phyloP scores from a whole-genome alignment of 2,888 invertebrate species.

The Lucinisca nassula region DNA sequence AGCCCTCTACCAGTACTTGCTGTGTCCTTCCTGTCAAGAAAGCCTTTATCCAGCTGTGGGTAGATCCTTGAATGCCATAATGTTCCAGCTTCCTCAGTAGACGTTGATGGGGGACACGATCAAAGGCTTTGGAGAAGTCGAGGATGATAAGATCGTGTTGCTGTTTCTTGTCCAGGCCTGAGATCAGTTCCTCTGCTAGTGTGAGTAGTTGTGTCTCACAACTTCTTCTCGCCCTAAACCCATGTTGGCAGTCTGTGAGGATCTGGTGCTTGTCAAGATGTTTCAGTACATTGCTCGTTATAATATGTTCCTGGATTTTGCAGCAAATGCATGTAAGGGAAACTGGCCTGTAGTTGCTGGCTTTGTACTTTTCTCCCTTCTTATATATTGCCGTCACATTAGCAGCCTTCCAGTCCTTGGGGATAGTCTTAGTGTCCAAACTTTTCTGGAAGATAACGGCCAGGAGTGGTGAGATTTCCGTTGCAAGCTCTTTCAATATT shows the following conservation, averaged over 20 bases:
- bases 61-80: neutral
- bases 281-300: neutral
- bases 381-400: neutral
- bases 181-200: neutral
- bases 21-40: neutral
- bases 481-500: neutral
- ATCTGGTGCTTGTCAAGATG: neutral
- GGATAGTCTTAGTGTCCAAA: neutral
- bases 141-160: neutral
- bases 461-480: neutral
- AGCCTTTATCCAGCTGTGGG: neutral
- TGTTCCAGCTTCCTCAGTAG: neutral
- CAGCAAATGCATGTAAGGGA: neutral
- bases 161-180: neutral
- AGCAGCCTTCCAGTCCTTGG: neutral
- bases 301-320: neutral
- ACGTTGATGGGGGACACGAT: neutral
- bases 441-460: neutral
- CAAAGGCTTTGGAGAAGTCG: slow-evolving; percentile 5
- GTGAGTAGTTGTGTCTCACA: slow-evolving; percentile 2
- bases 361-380: neutral
- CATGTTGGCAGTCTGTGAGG: slow-evolving; percentile 1
- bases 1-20: neutral
- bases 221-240: neutral
- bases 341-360: neutral